These are phyloP conservation scores for Pterocles gutturalis DNA, from an alignment of 2,113 vertebrate genomes.

Conservation along the genomic window DNA sequence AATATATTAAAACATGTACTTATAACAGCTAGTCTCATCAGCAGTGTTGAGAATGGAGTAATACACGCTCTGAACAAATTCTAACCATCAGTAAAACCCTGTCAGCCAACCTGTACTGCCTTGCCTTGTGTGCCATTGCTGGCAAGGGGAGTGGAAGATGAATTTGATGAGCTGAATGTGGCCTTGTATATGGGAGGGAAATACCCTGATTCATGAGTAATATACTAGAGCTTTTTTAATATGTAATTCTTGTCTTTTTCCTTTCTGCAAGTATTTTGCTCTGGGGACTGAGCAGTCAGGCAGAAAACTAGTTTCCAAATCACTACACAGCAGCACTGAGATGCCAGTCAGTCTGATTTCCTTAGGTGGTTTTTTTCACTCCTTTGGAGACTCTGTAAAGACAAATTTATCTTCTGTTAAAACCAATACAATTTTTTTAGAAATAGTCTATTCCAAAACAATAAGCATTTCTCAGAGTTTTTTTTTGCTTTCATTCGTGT, in stretches of 20 bases:
- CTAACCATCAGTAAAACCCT: neutral
- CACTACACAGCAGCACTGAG: slow-evolving; percentile 44
- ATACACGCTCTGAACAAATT: neutral
- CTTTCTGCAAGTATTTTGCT: slow-evolving; percentile 60
- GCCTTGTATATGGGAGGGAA: neutral
- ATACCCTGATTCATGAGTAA: neutral
- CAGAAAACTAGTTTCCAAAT: slow-evolving; percentile 76
- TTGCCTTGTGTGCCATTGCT: neutral
- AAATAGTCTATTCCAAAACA: neutral
- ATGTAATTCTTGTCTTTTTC: slow-evolving; percentile 30
- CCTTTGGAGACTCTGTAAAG: neutral
- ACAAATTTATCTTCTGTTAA: neutral
- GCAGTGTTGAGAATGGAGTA: neutral
- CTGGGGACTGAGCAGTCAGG: slow-evolving; percentile 58
- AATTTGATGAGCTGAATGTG: neutral
- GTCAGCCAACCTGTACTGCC: neutral
- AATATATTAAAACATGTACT: neutral
- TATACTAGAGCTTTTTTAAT: slow-evolving; percentile 17
- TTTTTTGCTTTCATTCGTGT: neutral
- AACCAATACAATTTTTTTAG: neutral
- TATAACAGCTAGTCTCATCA: neutral
- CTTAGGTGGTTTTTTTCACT: neutral
- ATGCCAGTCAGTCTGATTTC: slow-evolving; percentile 21
- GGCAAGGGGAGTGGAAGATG: neutral
- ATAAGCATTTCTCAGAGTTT: neutral